phyloP scores from a whole-genome alignment of 2,888 invertebrate genomes.

The Monochamus alternatus region DNA sequence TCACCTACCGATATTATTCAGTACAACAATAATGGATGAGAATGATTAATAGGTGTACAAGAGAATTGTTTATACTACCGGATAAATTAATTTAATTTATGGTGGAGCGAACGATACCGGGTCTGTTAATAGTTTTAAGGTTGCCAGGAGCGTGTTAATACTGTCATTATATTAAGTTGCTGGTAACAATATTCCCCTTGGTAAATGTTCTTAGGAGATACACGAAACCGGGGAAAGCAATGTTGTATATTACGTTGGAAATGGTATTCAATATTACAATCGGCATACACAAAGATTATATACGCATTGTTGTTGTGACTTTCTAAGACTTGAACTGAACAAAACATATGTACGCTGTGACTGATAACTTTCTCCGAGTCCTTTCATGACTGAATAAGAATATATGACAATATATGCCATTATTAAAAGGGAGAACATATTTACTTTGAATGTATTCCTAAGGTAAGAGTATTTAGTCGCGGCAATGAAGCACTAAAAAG shows the following conservation, averaged over 20 bases:
- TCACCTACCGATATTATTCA: constrained; percentile 48
- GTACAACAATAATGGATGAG: constrained; percentile 33
- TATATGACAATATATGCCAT: too few relatives aligned
- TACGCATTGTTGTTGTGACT: background rate
- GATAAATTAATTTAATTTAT: constrained; percentile 36
- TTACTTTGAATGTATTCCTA: too few relatives aligned
- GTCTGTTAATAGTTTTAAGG: constrained; percentile 35
- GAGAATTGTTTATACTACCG: constrained; percentile 37
- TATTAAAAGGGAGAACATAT: too few relatives aligned
- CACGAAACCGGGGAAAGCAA: background rate
- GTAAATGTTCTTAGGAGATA: constrained; percentile 1
- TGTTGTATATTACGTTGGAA: background rate
- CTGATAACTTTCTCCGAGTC: too few relatives aligned
- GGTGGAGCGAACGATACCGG: constrained; percentile 26
- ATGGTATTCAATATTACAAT: constrained; percentile 1
- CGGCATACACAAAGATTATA: background rate
- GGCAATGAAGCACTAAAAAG: too few relatives aligned
- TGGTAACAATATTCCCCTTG: constrained; percentile 19
- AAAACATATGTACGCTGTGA: too few relatives aligned
- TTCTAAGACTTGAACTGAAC: too few relatives aligned
- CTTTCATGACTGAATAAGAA: too few relatives aligned
- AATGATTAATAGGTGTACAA: constrained; percentile 36
- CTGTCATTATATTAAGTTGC: constrained; percentile 27
- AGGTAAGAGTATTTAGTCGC: too few relatives aligned
- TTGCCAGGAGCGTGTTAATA: constrained; percentile 30